Evolutionary conservation across 2,888 invertebrate genomes (phyloP).

Genomic region (Sinohyriopsis cumingii): DNA sequence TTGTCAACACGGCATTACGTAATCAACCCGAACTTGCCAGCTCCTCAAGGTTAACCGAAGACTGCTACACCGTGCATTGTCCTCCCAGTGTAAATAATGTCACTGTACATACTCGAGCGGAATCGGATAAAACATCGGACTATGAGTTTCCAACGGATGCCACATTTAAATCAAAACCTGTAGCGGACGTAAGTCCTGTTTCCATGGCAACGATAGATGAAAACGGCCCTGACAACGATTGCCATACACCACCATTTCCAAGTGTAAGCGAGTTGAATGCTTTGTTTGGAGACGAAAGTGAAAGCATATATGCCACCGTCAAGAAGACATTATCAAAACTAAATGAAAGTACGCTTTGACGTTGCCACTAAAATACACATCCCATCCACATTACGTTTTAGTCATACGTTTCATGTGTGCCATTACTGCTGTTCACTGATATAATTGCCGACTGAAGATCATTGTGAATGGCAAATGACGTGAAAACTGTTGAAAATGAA

Average conservation of each 20-base stretch:
- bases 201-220: conserved; percentile 6
- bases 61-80: not conserved
- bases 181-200: too few species aligned
- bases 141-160: too few species aligned
- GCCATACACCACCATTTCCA: not conserved
- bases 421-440: too few species aligned
- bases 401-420: too few species aligned
- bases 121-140: too few species aligned
- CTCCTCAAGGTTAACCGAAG: not conserved
- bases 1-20: conserved; percentile 32
- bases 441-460: too few species aligned
- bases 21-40: conserved; percentile 2
- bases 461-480: too few species aligned
- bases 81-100: conserved; percentile 3
- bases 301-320: conserved; percentile 35
- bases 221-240: not conserved
- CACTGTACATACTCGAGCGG: conserved; percentile 1
- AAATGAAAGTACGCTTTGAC: conserved; percentile 3
- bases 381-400: too few species aligned
- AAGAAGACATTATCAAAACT: conserved; percentile 32
- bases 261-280: not conserved
- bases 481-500: too few species aligned
- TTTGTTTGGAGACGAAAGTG: conserved; percentile 22
- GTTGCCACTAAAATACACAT: too few species aligned
- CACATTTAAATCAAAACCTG: too few species aligned